Base-by-base conservation (phyloP, 2,888 invertebrate species). In the Stegana nigrithorax region DNA sequence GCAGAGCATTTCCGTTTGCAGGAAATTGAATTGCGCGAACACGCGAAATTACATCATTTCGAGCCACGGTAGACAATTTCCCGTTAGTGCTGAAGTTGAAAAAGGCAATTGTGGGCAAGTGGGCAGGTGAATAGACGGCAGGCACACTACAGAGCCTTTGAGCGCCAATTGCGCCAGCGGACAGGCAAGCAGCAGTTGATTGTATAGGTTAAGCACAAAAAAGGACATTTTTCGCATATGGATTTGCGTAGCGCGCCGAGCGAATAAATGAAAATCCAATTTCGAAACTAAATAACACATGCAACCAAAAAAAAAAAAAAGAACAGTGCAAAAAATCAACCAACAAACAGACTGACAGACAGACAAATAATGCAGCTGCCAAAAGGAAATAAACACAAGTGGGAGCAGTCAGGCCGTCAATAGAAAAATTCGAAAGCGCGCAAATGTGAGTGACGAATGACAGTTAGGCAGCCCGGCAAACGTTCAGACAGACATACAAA, bases 11-110 rank as follows among this genome's bases (percentile, higher is more conserved):
- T 81, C 81, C 81, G 81, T 66, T 71, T 71, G 69, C 82, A 80
- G 81, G 82, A 81, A 82, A 81, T 81, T 81, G 81, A 81, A 81
- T 81, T 81, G 81, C 81, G 78, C 75, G 78, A 80, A 71, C 81
- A 82, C 81, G 81, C 81, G 81, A 82, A 81, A 81, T 81, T 81
- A 80, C 80, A 80, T 78, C 81, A 81, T 81, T 80, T 75, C 72
- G 73, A 76, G 67, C 75, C 75, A 78, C 72, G 69, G 78, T 74
- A 76, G 78, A 75, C 76, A 76, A 76, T 78, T 78, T 77, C 78
- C 72, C 78, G 73, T 75, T 72, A 17, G 44, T 45, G 25, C 36
- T 36, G 59, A 65, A 59, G 32, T 25, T 26, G n/a, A 62, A 44
- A 55, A 47, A 60, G 17, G 29, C 1, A 10, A 51, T 44, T 44